Conservation (phyloP, 2,797 vertebrate genomes). For the Chaetophractus vellerosus region DNA sequence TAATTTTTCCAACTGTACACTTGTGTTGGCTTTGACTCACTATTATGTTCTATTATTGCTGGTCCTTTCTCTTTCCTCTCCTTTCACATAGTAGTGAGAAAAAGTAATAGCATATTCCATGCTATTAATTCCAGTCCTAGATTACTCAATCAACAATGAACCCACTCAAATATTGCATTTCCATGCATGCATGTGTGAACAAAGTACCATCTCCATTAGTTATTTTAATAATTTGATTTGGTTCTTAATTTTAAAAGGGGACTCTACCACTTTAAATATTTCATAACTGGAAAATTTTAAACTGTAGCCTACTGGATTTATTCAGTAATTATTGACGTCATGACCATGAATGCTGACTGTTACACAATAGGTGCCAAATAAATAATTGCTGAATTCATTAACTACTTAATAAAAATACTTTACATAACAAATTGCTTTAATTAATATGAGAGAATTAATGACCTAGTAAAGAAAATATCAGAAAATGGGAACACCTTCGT, state of each 20-base stretch:
- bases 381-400: slow-evolving; percentile 25
- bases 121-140: background rate
- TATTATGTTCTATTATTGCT: background rate
- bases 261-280: background rate
- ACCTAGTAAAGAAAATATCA: background rate
- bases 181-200: background rate
- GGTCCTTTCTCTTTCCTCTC: background rate
- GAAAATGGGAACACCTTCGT: background rate
- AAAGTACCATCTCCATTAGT: background rate
- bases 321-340: background rate
- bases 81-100: background rate
- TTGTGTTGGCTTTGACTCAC: background rate
- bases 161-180: background rate
- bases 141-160: background rate
- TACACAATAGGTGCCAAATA: background rate
- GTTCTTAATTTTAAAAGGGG: slow-evolving; percentile 32
- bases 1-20: background rate
- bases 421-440: background rate
- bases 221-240: background rate
- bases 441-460: background rate
- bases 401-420: background rate
- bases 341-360: background rate
- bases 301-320: background rate
- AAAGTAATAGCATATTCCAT: background rate
- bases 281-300: background rate